Evolutionary conservation across 1,140 invertebrate genomes (phyloP), one percentile per base, ranked within the genome.

Genomic region (Drosophila sulfurigaster): DNA sequence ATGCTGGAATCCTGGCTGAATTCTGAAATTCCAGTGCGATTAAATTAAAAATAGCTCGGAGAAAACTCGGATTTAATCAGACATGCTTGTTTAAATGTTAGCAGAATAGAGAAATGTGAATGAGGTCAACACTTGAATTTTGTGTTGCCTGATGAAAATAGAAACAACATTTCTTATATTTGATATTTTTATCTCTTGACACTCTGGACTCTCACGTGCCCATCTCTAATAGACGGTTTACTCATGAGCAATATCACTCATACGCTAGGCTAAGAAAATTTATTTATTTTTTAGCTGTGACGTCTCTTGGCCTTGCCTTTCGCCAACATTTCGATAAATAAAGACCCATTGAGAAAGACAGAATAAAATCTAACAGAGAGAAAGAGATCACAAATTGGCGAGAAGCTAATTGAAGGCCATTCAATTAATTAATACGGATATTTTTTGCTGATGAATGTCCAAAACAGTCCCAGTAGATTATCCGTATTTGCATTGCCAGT

Each of bases 301-400:
- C 82, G 81, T 68, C 65, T 73, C 65, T 65, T 62, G 67, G 83
- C 83, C 83, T 80, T 82, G 83, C 64, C 73, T 88, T 83, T 67
- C 48, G 56, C 75, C 68, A 72, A 30, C 41, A 41, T 67, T 54
- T 70, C 60, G 49, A 54, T 68, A 16, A 38, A 43, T 11, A 20
- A 15, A 43, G 15, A 11, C 15, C 25, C 32, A 57, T 15, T 32
- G 38, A 58, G 35, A 54, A 8, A 49, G 41, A n/a, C 11, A 6
- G n/a, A 43, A n/a, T 43, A 13, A 13, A 43, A 43, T 43, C 7
- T 5, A 38, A 46, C 25, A 48, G n/a, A 60, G 32, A 58, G 32
- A 15, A n/a, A 45, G 35, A 30, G 41, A 38, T 8, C 32, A 1
- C 28, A 38, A 77, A 32, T 16, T 5, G n/a, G 46, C 32, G 49